Percentiles rank a stretch among this genome's conserved stretches.
Conservation (phyloP, 1,140 invertebrate species). For the Lepidurus apus region DNA sequence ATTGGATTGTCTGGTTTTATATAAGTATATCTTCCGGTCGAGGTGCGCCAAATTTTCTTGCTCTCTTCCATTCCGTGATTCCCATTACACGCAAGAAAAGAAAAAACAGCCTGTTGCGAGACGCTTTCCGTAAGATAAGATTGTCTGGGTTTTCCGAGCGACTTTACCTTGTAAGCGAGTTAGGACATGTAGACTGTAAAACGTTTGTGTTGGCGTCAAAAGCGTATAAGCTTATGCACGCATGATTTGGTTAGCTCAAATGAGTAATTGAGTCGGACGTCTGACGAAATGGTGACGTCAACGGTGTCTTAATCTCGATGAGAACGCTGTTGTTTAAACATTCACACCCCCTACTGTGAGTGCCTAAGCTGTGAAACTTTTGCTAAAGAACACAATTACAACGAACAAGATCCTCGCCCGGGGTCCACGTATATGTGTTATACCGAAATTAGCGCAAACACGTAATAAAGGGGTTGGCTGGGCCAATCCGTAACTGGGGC, state of each 20-base stretch:
- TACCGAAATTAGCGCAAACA: background rate
- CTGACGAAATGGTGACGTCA: background rate
- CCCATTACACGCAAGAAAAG: background rate
- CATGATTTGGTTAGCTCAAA: background rate
- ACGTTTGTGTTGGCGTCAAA: too few relatives aligned
- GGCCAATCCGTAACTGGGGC: background rate
- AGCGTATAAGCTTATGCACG: background rate
- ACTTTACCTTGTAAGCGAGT: background rate
- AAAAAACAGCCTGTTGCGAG: background rate
- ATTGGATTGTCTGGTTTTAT: background rate
- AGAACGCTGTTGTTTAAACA: background rate
- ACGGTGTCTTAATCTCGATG: background rate
- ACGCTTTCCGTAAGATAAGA: background rate
- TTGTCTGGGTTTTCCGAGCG: background rate
- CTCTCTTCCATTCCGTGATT: background rate
- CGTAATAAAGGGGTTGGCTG: background rate
- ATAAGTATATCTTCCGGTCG: background rate
- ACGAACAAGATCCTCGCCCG: background rate
- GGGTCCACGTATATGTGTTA: background rate
- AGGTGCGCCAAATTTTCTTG: background rate
- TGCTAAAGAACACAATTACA: background rate
- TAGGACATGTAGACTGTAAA: background rate
- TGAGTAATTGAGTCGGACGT: background rate
- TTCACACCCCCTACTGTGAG: conserved; percentile 6
- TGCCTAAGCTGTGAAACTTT: background rate